Conservation (phyloP, 1,140 invertebrate species). For the Tetragonula clypearis region DNA sequence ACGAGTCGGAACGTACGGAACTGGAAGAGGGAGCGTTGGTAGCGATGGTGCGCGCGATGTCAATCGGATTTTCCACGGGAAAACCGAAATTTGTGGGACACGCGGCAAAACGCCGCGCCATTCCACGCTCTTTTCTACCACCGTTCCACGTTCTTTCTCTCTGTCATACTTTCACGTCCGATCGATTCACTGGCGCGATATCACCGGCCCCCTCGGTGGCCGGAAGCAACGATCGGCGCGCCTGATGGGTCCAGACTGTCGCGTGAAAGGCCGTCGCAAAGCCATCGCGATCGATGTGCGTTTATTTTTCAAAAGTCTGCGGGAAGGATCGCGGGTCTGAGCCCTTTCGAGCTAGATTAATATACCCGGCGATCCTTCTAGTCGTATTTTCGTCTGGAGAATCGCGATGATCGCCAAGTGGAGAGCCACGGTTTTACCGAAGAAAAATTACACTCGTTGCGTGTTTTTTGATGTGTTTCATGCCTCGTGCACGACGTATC, state of each 20-base stretch:
- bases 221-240: not conserved
- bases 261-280: slow-evolving; percentile 19
- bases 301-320: slow-evolving; percentile 27
- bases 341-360: slow-evolving; percentile 14
- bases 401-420: not conserved
- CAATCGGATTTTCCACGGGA: slow-evolving; percentile 4
- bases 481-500: no score
- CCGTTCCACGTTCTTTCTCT: not conserved
- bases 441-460: no score
- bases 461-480: no score
- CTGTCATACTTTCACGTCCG: slow-evolving; percentile 11
- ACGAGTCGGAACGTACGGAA: slow-evolving; percentile 26
- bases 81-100: slow-evolving; percentile 32
- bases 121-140: not conserved
- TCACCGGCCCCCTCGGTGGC: not conserved
- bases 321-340: not conserved
- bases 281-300: slow-evolving; percentile 16
- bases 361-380: not conserved
- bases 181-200: slow-evolving; percentile 11
- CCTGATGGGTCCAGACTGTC: no score
- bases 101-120: not conserved
- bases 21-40: no score
- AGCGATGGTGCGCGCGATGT: not conserved
- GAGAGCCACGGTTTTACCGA: no score
- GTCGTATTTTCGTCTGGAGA: not conserved